Evolutionary conservation across 1,140 invertebrate genomes (phyloP).

Genomic region (Cydia pomonella): DNA sequence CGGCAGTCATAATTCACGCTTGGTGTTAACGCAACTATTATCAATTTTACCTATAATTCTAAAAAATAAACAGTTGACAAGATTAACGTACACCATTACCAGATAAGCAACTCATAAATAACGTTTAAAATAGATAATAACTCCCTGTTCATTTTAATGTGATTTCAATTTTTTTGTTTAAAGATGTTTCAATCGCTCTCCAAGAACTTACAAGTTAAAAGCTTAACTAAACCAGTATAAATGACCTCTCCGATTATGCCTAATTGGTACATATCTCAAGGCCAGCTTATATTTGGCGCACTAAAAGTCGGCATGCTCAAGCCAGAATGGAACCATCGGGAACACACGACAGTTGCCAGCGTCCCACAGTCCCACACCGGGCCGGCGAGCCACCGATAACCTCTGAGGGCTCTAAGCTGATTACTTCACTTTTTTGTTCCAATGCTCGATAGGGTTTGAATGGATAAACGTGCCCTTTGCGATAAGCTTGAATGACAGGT

Average conservation of each 20-base stretch:
- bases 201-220: not conserved
- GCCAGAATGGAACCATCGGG: not conserved
- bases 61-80: slow-evolving; percentile 4
- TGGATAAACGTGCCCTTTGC: slow-evolving; percentile 24
- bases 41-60: slow-evolving; percentile 8
- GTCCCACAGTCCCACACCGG: slow-evolving; percentile 11
- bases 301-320: no score
- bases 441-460: slow-evolving; percentile 24
- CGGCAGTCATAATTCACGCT: not conserved
- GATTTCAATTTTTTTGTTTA: slow-evolving; percentile 25
- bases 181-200: not conserved
- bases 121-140: slow-evolving; percentile 27
- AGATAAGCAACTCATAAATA: slow-evolving; percentile 33
- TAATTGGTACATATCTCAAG: not conserved
- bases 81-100: slow-evolving; percentile 16
- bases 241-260: not conserved
- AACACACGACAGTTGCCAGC: not conserved
- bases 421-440: slow-evolving; percentile 30
- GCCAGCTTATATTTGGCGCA: no score
- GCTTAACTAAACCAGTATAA: not conserved
- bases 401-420: slow-evolving; percentile 30
- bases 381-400: slow-evolving; percentile 14
- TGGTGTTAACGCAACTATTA: slow-evolving; percentile 1
- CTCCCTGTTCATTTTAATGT: slow-evolving; percentile 11
- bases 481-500: slow-evolving; percentile 32